Conservation (phyloP, 2,113 vertebrate species). For the Rhynchomys soricoides region DNA sequence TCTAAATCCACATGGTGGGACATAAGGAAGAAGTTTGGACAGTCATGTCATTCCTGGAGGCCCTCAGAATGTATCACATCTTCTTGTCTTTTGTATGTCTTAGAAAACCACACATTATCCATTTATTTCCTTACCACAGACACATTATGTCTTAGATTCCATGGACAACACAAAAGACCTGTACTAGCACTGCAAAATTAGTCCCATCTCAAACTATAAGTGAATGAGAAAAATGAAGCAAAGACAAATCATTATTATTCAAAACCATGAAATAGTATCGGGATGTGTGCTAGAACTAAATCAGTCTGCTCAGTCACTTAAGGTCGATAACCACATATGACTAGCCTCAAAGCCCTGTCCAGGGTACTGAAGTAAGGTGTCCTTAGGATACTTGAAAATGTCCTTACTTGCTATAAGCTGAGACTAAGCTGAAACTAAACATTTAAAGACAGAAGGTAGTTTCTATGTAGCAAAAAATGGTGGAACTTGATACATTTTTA, state of each 20-base stretch:
- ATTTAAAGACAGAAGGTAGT: neutral
- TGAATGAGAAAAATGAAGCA: neutral
- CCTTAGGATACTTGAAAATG: neutral
- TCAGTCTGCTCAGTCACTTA: neutral
- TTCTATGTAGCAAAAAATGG: neutral
- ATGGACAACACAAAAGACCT: neutral
- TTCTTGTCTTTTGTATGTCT: neutral
- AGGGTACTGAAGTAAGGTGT: neutral
- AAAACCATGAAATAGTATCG: neutral
- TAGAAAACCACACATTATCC: neutral
- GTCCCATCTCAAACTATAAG: neutral
- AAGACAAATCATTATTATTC: slow-evolving; percentile 7
- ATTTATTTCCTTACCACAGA: neutral
- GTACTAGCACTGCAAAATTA: neutral
- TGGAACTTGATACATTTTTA: neutral
- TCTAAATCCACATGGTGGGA: neutral
- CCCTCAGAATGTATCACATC: neutral
- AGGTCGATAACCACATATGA: neutral
- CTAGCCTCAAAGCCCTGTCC: neutral
- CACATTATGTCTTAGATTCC: neutral
- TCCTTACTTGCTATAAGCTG: neutral
- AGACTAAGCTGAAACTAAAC: neutral
- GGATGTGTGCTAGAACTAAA: neutral
- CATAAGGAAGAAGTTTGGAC: neutral
- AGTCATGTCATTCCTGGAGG: neutral